Evolutionary conservation across 1,140 invertebrate genomes (phyloP), one percentile per base, ranked within the genome.

Genomic region (Drosophila chauvacae): DNA sequence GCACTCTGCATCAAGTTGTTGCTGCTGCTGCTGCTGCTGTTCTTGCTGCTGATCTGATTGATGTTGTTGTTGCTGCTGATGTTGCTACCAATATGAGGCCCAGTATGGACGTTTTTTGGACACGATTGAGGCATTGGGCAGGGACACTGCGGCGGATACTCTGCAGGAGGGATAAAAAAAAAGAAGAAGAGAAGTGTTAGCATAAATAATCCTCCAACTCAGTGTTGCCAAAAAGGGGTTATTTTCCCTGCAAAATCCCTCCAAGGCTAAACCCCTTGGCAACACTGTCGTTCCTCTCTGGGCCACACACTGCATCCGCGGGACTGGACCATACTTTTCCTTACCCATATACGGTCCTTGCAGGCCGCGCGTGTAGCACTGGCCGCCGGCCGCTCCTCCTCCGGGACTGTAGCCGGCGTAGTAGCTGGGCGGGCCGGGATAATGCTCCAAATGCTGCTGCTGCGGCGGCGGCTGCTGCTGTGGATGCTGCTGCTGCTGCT

Each of bases 51-150:
- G 81, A 51, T 92, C 94, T 94, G 95, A 94, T 93, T 95, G 85
- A 20, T 90, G 84, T 35, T 91, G 88, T 51, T 81, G 76, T 23
- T 78, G 95, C 93, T 84, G 85, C 11, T 86, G 81, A 77, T 92
- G 91, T 91, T 92, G 91, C 92, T 96, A 97, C 96, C 96, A 97
- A 96, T 97, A 97, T 96, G 96, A 96, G 96, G 96, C 95, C 97
- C 96, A 97, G 96, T 97, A 97, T 95, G 96, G 95, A 96, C 96
- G 96, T 97, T 97, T 97, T 97, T 97, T 97, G 96, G 96, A 97
- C 96, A 97, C 94, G 96, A 95, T 94, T 97, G 96, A 86, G 91
- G 96, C 94, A 97, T 95, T 93, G 96, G 96, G 94, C 96, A 97
- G 85, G 96, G 96, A 93, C 96, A 97, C 93, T 95, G 94, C 69